phyloP scores from a whole-genome alignment of 1,140 invertebrate genomes.

The Drosophila lowei region DNA sequence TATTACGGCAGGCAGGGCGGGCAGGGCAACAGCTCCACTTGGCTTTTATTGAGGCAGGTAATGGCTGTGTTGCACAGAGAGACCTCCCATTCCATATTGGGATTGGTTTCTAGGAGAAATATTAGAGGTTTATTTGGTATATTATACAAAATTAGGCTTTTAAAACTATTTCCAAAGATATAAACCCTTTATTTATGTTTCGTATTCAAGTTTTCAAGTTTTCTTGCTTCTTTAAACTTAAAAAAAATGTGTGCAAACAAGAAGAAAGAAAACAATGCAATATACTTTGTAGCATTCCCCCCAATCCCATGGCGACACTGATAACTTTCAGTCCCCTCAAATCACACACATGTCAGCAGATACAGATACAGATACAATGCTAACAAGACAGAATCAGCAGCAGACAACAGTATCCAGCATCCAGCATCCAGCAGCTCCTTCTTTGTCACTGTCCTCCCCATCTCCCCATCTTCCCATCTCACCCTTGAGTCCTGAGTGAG shows the following conservation, averaged over 20 bases:
- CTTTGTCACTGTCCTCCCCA: constrained; percentile 32
- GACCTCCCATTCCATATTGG: not conserved
- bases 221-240: too few relatives aligned
- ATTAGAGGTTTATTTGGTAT: too few relatives aligned
- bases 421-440: constrained; percentile 13
- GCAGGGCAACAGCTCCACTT: constrained; percentile 5
- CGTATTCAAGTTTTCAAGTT: too few relatives aligned
- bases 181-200: too few relatives aligned
- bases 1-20: constrained; percentile 38
- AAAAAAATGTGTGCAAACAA: too few relatives aligned
- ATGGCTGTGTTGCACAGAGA: constrained; percentile 33
- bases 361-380: constrained; percentile 10
- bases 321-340: constrained; percentile 23
- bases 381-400: constrained; percentile 34
- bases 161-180: too few relatives aligned
- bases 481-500: constrained; percentile 6
- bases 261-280: too few relatives aligned
- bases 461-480: too few relatives aligned
- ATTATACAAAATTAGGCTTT: not conserved
- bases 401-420: not conserved
- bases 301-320: too few relatives aligned
- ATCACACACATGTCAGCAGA: constrained; percentile 26
- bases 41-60: constrained; percentile 60
- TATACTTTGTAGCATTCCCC: too few relatives aligned
- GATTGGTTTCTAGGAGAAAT: too few relatives aligned